Evolutionary conservation across 2,888 invertebrate species (phyloP), one percentile per base, ranked within the genome.

Genomic region (Acleris laterana): DNA sequence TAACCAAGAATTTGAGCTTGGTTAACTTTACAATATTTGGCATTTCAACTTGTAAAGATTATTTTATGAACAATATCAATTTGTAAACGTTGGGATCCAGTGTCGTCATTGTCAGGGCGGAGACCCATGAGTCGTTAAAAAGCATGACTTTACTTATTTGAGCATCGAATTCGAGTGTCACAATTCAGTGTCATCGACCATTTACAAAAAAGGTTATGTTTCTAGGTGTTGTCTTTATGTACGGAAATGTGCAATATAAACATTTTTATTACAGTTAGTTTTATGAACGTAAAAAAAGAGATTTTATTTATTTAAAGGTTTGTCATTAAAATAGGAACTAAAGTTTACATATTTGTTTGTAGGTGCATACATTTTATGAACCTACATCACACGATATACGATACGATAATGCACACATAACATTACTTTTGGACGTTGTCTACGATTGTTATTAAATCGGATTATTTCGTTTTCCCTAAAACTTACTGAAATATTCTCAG

Each of bases 131-230:
- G 55, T 72, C 67, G 71, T 76, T 77, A 77, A 50, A 65, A 68
- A 48, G 48, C 69, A 61, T 77, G 77, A 77, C 70, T 72, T 25
- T 22, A 72, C 76, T 71, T 51, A 63, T 72, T 77, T 70, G 69
- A 16, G 51, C 38, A 20, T 57, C 38, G 32, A 52, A 51, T 52
- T 57, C 38, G 38, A 19, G 61, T 46, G 17, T 28, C 25, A 48
- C 19, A 17, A n/a, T n/a, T 46, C 46, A 46, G 6, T n/a, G 46
- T 46, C 46, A 16, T 46, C 17, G 46, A 46, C 46, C 16, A n/a
- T 46, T 46, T 46, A n/a, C 17, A 2, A 46, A 6, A 44, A 1
- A 7, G n/a, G 1, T n/a, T 46, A n/a, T 46, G 17, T 46, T 46
- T n/a, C 44, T 44, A 44, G 16, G 32, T 9, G 32, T 9, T 3